Evolutionary conservation across 2,888 invertebrate genomes (phyloP), one percentile per base, ranked within the genome.

Genomic region (Synergus laeviventris): DNA sequence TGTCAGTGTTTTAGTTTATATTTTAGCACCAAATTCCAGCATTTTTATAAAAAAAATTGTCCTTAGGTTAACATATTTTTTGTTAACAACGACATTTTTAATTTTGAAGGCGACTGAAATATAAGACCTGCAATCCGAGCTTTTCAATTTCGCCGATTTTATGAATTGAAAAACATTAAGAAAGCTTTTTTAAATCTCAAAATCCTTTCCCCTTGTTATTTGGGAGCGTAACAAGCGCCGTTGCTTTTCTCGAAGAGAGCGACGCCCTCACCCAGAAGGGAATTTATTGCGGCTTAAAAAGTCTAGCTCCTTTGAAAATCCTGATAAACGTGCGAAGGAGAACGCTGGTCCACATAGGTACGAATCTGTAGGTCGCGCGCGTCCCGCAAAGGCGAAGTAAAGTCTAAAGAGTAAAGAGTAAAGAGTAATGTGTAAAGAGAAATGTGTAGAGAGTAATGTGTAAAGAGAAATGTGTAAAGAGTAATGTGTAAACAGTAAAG

Each of bases 271-370:
- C 82, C 84, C 82, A 80, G 81, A 83, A 83, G 85, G 85, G 81
- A 91, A 91, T 91, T 91, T 91, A 91, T 90, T 85, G 87, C 87
- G 88, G 91, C 91, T 91, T 91, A 91, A 91, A 89, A 90, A 92
- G 93, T 93, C 92, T 92, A 91, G 92, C 92, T 93, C 92, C 93
- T 93, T 91, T 92, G 93, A 88, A 93, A 93, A 94, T 94, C 94
- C 93, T 93, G 94, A 94, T 93, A 93, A 92, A 94, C 93, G 93
- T 91, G 87, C 90, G 87, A 87, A 86, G 87, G 88, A 90, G 85
- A 83, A 83, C 82, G 83, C 79, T 81, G 79, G 16, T 70, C 79
- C 74, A 75, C 76, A 45, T 78, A 36, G 74, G 76, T 49, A 76
- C 77, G 78, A 78, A 79, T 64, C 76, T 80, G 81, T 77, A 80